Conservation (phyloP, 2,888 invertebrate species). For the Sinopyrophorus schimmeli region DNA sequence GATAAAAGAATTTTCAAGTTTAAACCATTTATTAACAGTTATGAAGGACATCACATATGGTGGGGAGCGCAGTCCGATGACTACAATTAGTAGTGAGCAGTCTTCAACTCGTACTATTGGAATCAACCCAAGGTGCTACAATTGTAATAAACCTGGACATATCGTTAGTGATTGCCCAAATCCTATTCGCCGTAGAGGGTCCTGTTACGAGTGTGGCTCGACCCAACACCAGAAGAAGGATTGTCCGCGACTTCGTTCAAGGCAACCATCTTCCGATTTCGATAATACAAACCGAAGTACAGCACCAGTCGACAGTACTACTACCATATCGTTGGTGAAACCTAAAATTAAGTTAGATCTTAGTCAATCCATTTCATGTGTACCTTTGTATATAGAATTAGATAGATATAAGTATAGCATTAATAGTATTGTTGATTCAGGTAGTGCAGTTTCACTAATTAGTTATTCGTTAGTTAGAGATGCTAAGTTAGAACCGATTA, state of each 20-base stretch:
- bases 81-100: neutral
- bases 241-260: neutral
- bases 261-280: neutral
- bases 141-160: too few relatives aligned
- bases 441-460: too few relatives aligned
- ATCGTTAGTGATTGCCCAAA: too few relatives aligned
- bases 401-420: neutral
- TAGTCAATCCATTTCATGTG: neutral
- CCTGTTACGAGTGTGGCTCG: neutral
- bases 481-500: too few relatives aligned
- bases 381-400: neutral
- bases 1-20: conserved; percentile 12
- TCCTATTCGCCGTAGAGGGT: neutral
- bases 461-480: too few relatives aligned
- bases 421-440: neutral
- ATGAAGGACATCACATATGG: conserved; percentile 5
- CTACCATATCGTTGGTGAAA: neutral
- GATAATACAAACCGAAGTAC: neutral
- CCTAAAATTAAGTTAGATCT: too few relatives aligned
- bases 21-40: conserved; percentile 4
- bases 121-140: neutral
- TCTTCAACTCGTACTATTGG: neutral
- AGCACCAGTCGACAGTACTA: neutral
- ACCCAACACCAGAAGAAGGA: neutral
- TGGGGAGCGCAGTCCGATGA: neutral